Evolutionary conservation across 2,888 invertebrate species (phyloP).

Genomic region (Phymatocera aterrima): DNA sequence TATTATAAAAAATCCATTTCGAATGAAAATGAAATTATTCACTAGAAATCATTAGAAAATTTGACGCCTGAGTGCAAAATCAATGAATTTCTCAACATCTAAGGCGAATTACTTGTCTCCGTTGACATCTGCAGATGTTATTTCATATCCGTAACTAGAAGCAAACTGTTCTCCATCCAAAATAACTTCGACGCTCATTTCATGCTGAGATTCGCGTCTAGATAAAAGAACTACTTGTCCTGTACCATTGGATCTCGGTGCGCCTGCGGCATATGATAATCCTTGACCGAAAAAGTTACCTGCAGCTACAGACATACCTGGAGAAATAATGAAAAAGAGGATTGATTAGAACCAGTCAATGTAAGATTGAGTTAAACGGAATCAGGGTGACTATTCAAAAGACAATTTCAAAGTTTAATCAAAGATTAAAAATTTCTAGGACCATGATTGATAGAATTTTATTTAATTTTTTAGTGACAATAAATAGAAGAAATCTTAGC

Average conservation of each 20-base stretch:
- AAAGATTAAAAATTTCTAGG: no score
- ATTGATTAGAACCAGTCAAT: not conserved
- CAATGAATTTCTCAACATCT: constrained; percentile 24
- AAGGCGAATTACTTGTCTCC: constrained; percentile 86
- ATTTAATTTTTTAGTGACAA: no score
- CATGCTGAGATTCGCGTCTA: constrained; percentile 75
- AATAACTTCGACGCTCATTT: constrained; percentile 81
- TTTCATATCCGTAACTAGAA: constrained; percentile 96
- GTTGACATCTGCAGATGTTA: constrained; percentile 93
- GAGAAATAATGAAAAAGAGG: constrained; percentile 51
- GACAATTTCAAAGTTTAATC: no score
- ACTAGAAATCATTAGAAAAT: no score
- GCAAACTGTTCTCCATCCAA: constrained; percentile 95
- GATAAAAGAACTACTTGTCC: constrained; percentile 93
- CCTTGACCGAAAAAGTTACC: constrained; percentile 83
- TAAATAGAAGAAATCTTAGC: no score
- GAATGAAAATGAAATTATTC: no score
- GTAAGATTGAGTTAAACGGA: not conserved
- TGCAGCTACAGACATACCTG: constrained; percentile 93
- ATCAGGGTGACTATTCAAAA: not conserved
- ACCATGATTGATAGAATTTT: no score
- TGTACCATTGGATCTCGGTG: constrained; percentile 90
- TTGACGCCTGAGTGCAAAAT: no score
- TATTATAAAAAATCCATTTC: no score
- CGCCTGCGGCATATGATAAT: constrained; percentile 90